Percentiles rank a stretch among this genome's conserved stretches.
Conservation (phyloP, 1,140 invertebrate species). For the Anoplophora glabripennis region DNA sequence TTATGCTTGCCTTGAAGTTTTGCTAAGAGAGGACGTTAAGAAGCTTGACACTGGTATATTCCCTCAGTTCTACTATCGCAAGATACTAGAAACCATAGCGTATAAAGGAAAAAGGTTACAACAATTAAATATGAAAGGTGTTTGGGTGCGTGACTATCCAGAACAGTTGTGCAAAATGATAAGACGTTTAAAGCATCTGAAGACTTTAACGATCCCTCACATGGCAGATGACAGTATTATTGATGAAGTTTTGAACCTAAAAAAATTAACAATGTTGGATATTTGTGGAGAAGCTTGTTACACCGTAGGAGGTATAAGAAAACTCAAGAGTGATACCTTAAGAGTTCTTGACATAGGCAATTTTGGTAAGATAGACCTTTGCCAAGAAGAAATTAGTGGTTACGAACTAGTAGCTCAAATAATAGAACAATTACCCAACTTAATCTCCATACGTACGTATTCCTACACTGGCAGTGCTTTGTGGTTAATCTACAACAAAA, state of each 20-base stretch:
- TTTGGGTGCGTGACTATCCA: constrained; percentile 66
- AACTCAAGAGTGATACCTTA: constrained; percentile 52
- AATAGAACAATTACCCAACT: constrained; percentile 58
- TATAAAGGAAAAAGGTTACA: constrained; percentile 42
- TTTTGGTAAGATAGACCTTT: constrained; percentile 63
- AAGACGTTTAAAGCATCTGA: constrained; percentile 55
- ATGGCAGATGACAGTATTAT: constrained; percentile 66
- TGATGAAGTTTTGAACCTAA: constrained; percentile 56
- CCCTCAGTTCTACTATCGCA: constrained; percentile 62
- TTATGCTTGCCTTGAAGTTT: constrained; percentile 59
- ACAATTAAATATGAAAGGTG: constrained; percentile 63
- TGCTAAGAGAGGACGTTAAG: constrained; percentile 61
- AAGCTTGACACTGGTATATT: constrained; percentile 63
- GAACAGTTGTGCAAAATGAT: constrained; percentile 59
- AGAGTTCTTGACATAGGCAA: constrained; percentile 62
- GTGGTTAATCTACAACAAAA: constrained; percentile 51
- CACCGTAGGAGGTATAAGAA: constrained; percentile 25
- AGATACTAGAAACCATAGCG: constrained; percentile 57
- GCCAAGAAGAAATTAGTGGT: constrained; percentile 52
- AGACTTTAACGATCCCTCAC: constrained; percentile 61
- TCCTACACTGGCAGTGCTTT: constrained; percentile 62
- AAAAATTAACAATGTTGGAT: constrained; percentile 58
- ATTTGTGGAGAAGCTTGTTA: constrained; percentile 58
- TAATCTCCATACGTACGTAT: constrained; percentile 60
- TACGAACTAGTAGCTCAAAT: constrained; percentile 52